phyloP scores from a whole-genome alignment of 2,888 invertebrate genomes.

The Frankliniella intonsa region DNA sequence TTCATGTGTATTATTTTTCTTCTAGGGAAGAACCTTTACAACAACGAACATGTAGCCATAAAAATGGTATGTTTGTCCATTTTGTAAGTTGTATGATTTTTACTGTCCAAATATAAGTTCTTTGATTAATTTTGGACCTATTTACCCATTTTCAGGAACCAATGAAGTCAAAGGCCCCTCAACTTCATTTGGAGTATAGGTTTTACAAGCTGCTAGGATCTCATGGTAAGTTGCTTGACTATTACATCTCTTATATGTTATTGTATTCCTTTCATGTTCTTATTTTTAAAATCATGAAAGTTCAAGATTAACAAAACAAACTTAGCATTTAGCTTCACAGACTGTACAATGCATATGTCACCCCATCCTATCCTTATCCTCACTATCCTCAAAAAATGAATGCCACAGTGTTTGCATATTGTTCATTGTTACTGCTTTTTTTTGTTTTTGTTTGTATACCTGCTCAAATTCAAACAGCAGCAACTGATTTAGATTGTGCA shows the following conservation, averaged over 20 bases:
- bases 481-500: not conserved
- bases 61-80: conserved; percentile 69
- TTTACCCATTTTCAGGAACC: conserved; percentile 73
- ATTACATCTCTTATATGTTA: conserved; percentile 35
- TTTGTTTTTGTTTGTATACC: not conserved
- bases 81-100: not conserved
- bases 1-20: conserved; percentile 45
- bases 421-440: too few species aligned
- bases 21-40: conserved; percentile 98
- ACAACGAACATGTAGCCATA: conserved; percentile 99
- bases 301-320: not conserved
- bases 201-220: conserved; percentile 99
- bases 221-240: conserved; percentile 67
- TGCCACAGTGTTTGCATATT: not conserved
- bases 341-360: not conserved
- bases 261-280: conserved; percentile 34
- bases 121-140: conserved; percentile 31
- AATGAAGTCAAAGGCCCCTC: conserved; percentile 99
- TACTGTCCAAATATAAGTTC: too few species aligned
- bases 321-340: conserved; percentile 17
- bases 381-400: not conserved
- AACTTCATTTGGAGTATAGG: conserved; percentile 99
- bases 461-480: not conserved
- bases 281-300: not conserved
- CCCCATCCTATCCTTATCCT: conserved; percentile 12